phyloP scores from a whole-genome alignment of 2,797 vertebrate genomes.

The Thamnophis elegans region DNA sequence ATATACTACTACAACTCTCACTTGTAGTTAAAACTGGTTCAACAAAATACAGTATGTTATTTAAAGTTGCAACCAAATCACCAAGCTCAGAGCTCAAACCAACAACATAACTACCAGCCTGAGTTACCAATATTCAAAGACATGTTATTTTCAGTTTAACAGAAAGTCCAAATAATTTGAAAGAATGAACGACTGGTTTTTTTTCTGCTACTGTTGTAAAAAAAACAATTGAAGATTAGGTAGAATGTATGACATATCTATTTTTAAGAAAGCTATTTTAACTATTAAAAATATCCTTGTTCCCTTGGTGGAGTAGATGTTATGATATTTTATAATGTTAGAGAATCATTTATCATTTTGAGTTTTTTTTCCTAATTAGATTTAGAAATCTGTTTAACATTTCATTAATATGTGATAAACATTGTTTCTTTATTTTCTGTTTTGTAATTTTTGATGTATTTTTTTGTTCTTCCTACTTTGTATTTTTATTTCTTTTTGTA shows the following conservation, averaged over 20 bases:
- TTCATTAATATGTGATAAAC: background rate
- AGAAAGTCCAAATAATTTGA: background rate
- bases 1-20: background rate
- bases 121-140: too few species aligned
- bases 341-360: background rate
- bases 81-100: too few species aligned
- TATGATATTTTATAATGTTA: background rate
- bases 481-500: background rate
- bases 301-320: background rate
- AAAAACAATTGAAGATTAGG: background rate
- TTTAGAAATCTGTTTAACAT: background rate
- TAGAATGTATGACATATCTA: background rate
- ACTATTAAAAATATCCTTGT: background rate
- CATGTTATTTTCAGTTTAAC: background rate
- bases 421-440: background rate
- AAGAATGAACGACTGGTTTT: background rate
- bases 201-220: background rate
- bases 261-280: background rate
- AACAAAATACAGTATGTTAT: background rate
- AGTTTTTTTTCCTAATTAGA: background rate
- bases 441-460: background rate
- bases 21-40: background rate
- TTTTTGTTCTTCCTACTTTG: background rate
- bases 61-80: background rate
- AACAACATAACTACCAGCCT: too few species aligned